phyloP scores from a whole-genome alignment of 2,797 vertebrate genomes.

The Pyrrhura leucotis region DNA sequence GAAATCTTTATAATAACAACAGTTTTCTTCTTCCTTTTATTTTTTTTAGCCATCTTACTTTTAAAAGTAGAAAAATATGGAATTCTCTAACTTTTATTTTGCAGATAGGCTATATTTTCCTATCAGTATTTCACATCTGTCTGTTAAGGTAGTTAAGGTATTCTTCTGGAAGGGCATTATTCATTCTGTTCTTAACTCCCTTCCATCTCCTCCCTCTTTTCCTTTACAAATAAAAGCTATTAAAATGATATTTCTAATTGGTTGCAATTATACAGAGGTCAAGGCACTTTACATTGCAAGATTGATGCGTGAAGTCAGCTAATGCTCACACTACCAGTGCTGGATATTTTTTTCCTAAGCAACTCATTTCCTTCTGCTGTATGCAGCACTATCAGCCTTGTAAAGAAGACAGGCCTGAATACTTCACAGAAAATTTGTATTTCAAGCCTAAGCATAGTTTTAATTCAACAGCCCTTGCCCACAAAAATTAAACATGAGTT shows the following conservation, averaged over 20 bases:
- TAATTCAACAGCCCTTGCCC: neutral
- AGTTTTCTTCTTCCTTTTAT: neutral
- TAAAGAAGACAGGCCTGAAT: neutral
- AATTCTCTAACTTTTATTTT: neutral
- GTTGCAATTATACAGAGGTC: neutral
- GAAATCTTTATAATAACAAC: slow-evolving; percentile 2
- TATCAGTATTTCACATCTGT: neutral
- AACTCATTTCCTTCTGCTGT: neutral
- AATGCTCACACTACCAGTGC: neutral
- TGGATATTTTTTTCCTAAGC: neutral
- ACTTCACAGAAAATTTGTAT: neutral
- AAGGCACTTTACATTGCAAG: neutral
- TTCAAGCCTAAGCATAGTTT: neutral
- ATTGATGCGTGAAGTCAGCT: neutral
- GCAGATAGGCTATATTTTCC: neutral
- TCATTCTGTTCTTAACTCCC: neutral
- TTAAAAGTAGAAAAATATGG: neutral
- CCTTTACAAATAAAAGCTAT: neutral
- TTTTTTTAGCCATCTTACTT: neutral
- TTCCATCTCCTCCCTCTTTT: neutral
- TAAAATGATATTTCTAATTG: neutral
- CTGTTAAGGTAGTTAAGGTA: neutral
- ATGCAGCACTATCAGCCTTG: neutral
- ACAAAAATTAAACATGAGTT: neutral
- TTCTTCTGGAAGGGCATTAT: neutral